Evolutionary conservation across 2,888 invertebrate genomes (phyloP).

Genomic region (Thyatira batis): DNA sequence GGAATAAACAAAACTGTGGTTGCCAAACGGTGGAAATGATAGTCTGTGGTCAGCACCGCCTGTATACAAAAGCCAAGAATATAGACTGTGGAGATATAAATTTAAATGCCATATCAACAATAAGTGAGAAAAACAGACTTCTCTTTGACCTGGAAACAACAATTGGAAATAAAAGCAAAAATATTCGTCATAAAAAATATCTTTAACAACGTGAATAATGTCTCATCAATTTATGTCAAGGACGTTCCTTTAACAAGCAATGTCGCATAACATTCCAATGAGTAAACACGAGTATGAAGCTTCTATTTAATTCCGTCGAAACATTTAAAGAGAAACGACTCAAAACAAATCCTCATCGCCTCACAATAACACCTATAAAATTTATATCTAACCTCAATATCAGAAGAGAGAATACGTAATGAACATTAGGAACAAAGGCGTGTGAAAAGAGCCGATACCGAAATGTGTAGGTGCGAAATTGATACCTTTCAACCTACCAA

Average conservation of each 20-base stretch:
- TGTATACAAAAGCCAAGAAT: too few species aligned
- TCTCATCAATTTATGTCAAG: neutral
- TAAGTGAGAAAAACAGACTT: too few species aligned
- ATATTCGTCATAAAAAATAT: neutral
- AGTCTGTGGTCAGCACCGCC: too few species aligned
- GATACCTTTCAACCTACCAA: constrained; percentile 32
- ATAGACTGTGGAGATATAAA: too few species aligned
- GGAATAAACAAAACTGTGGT: too few species aligned
- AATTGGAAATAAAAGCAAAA: neutral
- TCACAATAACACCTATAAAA: constrained; percentile 70
- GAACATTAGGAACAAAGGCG: constrained; percentile 77
- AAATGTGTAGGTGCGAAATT: constrained; percentile 69
- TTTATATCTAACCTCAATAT: constrained; percentile 72
- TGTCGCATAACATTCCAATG: constrained; percentile 18
- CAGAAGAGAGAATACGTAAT: constrained; percentile 76
- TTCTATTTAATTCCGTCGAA: constrained; percentile 39
- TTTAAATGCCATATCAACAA: too few species aligned
- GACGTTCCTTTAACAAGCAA: neutral
- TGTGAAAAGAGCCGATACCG: constrained; percentile 70
- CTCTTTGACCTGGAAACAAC: too few species aligned
- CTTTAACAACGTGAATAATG: neutral
- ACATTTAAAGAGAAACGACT: constrained; percentile 40
- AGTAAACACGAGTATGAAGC: constrained; percentile 45
- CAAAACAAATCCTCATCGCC: constrained; percentile 55
- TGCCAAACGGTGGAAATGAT: too few species aligned